phyloP scores from a whole-genome alignment of 2,113 vertebrate genomes.

The Chionomys nivalis region DNA sequence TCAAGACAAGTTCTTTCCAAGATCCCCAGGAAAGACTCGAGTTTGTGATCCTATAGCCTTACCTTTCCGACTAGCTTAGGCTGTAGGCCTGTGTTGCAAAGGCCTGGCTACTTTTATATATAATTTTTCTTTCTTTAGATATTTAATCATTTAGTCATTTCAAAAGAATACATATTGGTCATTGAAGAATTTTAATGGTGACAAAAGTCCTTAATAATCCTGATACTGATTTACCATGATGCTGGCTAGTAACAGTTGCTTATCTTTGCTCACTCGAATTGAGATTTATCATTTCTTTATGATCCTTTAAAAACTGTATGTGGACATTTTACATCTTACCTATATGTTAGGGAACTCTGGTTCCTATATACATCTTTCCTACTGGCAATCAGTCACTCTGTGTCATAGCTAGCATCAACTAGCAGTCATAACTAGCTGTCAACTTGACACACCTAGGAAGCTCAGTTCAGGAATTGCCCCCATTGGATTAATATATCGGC shows the following conservation, averaged over 20 bases:
- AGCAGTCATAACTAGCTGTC: background rate
- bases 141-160: background rate
- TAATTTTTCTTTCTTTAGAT: background rate
- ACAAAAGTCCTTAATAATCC: background rate
- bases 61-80: background rate
- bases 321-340: background rate
- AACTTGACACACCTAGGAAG: background rate
- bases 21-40: background rate
- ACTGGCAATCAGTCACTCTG: background rate
- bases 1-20: background rate
- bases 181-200: background rate
- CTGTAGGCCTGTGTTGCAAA: background rate
- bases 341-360: background rate
- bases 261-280: background rate
- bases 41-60: background rate
- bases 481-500: background rate
- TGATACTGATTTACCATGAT: background rate
- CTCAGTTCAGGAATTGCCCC: background rate
- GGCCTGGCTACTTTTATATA: background rate
- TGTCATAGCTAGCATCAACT: background rate
- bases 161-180: background rate
- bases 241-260: background rate
- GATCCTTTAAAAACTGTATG: background rate
- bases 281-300: background rate
- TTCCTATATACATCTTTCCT: background rate